Evolutionary conservation across 2,113 vertebrate genomes (phyloP), one percentile per base, ranked within the genome.

Genomic region (Tachysurus vachellii): DNA sequence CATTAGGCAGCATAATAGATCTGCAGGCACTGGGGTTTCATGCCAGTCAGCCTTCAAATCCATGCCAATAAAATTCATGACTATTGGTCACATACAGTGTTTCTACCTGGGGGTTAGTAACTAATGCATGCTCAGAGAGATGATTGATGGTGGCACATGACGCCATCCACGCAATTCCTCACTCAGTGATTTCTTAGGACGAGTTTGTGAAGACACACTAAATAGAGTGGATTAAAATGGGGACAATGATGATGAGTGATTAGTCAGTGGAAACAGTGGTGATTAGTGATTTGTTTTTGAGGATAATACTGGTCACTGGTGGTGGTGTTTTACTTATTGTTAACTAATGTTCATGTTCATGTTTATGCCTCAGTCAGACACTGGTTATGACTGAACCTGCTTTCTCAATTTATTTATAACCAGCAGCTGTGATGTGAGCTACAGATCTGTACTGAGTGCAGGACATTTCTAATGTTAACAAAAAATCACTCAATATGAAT

Each of bases 1-100:
- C 26, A 71, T 81, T 86, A 80, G 21, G 62, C 50, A 16, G 53
- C 53, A 59, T 68, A 81, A 70, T 71, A 17, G 61, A 86, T 56
- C 61, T 42, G 11, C 59, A 73, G 66, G 66, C 28, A 56, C 53
- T 42, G 83, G 56, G 54, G 11, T 61, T 23, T 76, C 54, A 47
- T 19, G 21, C 36, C 68, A 59, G 5, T 47, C 14, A 42, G 36
- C 64, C 82, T 84, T 68, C 28, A 73, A 56, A 70, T 56, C 12
- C 26, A 31, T 54, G 66, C 64, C 66, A 36, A 56, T 70, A 36
- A 23, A 54, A 70, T 16, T 66, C 12, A 66, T 11, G 14, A 83
- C 26, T 66, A 16, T 19, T 53, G 14, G 8, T 57, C 53, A 80
- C 53, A 19, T 36, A 31, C 50, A 57, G 12, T 19, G 10, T 80